A percentile compares a stretch with the other conserved stretches of the same genome.
phyloP scores from a whole-genome alignment of 1,140 invertebrate species.

The Drosophila tsacasi region DNA sequence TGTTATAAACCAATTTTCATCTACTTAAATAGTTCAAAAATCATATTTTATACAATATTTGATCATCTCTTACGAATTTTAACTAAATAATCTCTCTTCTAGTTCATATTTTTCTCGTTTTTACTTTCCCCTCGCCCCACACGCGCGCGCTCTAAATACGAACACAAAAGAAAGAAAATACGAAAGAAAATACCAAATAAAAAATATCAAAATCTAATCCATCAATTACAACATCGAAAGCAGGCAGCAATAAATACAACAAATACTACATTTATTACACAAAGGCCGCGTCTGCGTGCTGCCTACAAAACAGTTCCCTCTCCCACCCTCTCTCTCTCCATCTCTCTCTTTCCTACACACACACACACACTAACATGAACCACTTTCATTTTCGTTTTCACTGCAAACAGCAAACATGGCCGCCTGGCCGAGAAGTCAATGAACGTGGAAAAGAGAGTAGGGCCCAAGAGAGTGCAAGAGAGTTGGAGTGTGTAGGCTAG shows the following conservation, averaged over 20 bases:
- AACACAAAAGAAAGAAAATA: neutral
- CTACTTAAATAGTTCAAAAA: no score
- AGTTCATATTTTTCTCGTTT: neutral
- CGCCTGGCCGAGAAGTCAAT: conserved; percentile 69
- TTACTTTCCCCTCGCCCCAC: conserved; percentile 36
- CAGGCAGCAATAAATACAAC: conserved; percentile 13
- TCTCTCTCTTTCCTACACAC: neutral
- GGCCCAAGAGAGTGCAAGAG: conserved; percentile 34
- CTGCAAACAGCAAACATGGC: conserved; percentile 52
- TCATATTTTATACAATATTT: no score
- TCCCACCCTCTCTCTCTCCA: conserved; percentile 5
- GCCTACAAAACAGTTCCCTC: conserved; percentile 57
- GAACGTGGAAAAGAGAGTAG: conserved; percentile 59
- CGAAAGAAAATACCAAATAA: neutral
- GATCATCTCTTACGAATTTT: no score
- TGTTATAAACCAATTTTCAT: neutral
- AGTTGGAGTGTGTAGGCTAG: conserved; percentile 21
- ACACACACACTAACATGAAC: conserved; percentile 55
- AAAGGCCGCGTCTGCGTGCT: conserved; percentile 73
- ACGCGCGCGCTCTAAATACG: conserved; percentile 20
- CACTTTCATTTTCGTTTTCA: conserved; percentile 80
- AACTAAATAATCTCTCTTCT: neutral
- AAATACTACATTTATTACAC: conserved; percentile 66
- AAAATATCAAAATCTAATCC: conserved; percentile 72
- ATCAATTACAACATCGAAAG: conserved; percentile 72